phyloP scores from a whole-genome alignment of 2,113 vertebrate species.

The Alouatta palliata region DNA sequence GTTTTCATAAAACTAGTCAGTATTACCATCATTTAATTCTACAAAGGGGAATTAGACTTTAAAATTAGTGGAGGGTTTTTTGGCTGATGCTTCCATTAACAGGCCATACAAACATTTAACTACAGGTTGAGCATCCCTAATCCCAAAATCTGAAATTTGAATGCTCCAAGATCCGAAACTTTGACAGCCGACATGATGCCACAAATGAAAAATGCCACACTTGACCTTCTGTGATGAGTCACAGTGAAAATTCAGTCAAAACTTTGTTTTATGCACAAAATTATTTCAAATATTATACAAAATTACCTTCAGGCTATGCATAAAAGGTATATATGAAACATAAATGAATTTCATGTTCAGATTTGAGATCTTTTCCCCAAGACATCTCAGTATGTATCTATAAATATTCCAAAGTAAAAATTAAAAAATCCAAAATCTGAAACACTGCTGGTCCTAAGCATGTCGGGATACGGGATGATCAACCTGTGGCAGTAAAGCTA shows the following conservation, averaged over 20 bases:
- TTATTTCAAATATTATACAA: background rate
- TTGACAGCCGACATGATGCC: background rate
- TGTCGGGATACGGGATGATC: background rate
- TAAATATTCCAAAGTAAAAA: background rate
- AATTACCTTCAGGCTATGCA: background rate
- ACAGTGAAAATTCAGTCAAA: background rate
- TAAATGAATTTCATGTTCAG: background rate
- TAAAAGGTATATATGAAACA: background rate
- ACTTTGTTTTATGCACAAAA: background rate
- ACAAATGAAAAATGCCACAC: background rate
- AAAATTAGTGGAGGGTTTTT: background rate
- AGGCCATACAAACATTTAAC: constrained; percentile 24
- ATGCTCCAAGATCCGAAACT: background rate
- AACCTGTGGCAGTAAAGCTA: background rate
- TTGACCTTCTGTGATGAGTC: background rate
- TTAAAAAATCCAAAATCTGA: background rate
- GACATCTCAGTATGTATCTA: background rate
- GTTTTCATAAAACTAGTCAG: background rate
- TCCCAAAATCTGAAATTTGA: background rate
- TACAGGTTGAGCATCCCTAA: background rate
- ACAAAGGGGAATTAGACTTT: constrained; percentile 10
- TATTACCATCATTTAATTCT: constrained; percentile 33
- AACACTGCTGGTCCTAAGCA: background rate
- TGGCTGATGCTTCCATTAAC: constrained; percentile 10
- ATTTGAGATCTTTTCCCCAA: background rate